Percentiles rank a stretch among this genome's conserved stretches.
These are phyloP conservation scores for Rhinopomastus cyanomelas DNA, from an alignment of 2,113 vertebrate species.

Conservation along the genomic window DNA sequence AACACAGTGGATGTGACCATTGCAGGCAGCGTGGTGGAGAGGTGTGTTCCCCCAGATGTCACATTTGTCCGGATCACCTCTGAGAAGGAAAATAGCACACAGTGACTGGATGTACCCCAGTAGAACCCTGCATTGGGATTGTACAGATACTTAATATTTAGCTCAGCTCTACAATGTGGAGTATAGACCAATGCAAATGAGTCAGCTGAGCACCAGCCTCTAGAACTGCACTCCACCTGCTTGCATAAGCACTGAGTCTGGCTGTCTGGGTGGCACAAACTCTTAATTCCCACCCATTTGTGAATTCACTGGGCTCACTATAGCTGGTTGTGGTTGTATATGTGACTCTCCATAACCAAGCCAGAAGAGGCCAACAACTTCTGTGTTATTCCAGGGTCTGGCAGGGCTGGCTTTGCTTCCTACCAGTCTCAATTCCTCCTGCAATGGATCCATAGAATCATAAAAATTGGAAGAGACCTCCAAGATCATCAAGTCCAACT, in stretches of 20 bases:
- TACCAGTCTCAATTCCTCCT: neutral
- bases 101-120: neutral
- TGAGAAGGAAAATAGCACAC: constrained; percentile 62
- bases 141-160: rapidly evolving
- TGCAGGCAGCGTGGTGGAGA: constrained; percentile 88
- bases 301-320: neutral
- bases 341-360: rapidly evolving
- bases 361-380: neutral
- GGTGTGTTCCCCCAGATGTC: constrained; percentile 99
- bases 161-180: neutral
- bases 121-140: neutral
- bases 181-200: neutral
- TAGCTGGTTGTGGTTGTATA: rapidly evolving
- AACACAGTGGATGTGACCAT: constrained; percentile 86
- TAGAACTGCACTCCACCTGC: rapidly evolving
- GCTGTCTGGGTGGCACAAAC: neutral
- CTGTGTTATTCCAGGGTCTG: neutral
- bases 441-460: too few species aligned
- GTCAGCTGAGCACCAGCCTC: neutral
- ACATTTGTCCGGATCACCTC: constrained; percentile 89
- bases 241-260: rapidly evolving
- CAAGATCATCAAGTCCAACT: too few species aligned
- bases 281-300: neutral
- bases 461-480: too few species aligned
- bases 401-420: neutral